Evolutionary conservation across 2,113 vertebrate species (phyloP).

Genomic region (Spilogale gracilis): DNA sequence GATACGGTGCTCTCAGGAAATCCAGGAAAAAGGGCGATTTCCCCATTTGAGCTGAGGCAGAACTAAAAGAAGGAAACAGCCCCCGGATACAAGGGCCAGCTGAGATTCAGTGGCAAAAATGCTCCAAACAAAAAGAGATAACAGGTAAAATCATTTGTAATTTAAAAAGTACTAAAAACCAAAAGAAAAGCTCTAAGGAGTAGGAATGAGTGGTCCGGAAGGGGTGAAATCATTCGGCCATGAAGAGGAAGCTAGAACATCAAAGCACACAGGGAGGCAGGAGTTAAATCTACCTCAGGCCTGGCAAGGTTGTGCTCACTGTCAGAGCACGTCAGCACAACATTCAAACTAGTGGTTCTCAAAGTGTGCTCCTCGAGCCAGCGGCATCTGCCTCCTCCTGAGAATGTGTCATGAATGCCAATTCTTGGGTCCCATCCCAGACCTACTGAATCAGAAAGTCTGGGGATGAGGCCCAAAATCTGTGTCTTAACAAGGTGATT

Average conservation of each 20-base stretch:
- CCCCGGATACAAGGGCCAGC: not conserved
- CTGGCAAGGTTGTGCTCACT: rapidly evolving
- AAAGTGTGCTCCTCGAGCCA: not conserved
- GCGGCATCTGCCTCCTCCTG: not conserved
- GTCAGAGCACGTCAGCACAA: not conserved
- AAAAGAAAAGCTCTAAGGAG: not conserved
- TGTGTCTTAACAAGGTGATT: constrained; percentile 21
- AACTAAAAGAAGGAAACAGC: constrained; percentile 36
- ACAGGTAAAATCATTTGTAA: not conserved
- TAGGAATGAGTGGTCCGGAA: not conserved
- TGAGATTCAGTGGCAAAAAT: not conserved
- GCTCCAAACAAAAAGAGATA: not conserved
- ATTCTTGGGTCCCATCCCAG: not conserved
- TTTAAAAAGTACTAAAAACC: not conserved
- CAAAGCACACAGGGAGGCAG: not conserved
- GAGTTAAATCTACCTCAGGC: not conserved
- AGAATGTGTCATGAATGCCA: not conserved
- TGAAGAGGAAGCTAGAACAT: not conserved
- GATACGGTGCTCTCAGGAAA: not conserved
- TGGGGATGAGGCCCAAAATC: not conserved
- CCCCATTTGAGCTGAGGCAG: not conserved
- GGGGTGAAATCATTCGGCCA: rapidly evolving
- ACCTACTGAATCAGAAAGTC: constrained; percentile 41
- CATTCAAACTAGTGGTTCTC: not conserved
- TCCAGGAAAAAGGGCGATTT: not conserved